Base-by-base conservation (phyloP, 1,140 invertebrate genomes). In the Brachionus asplanchnoidis region DNA sequence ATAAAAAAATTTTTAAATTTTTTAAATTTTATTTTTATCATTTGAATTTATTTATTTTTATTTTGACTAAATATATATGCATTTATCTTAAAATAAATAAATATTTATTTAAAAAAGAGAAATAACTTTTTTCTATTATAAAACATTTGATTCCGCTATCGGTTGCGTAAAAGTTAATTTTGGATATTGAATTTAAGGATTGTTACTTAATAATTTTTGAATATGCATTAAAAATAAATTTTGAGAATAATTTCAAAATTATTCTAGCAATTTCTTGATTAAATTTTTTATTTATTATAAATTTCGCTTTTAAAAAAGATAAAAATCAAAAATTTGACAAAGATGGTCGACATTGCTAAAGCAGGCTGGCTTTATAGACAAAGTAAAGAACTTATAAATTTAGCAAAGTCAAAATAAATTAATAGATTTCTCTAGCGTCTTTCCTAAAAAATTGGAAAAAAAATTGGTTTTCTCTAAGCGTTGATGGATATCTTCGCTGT, bases 401-500 rank as follows among this genome's bases (percentile, higher is more conserved):
- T 36, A 7, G 7, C 4, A 36, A 36, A 36, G 32, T 36, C 32
- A 36, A 6, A 5, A 36, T 36, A 36, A 36, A 77, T 12, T 77
- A 8, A 46, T 77, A 3, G 20, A 17, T 46, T 53, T 77, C 26
- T 23, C 9, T 20, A 82, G 79, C 50, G 1, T 82, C 79, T 60
- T 17, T 82, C 14, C 28, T 82, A 32, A 82, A 82, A 82, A 60
- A 56, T 60, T 82, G 79, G 79, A 82, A 68, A 60, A 60, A 68
- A 44, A 60, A 82, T 82, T 82, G 79, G 79, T 82, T 82, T 32
- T 60, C 79, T 60, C 28, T 82, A 12, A 60, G 14, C 17, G 53
- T 82, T 68, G 79, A 82, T 60, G 79, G 79, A 0, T 82, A 40
- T 36, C 50, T 82, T 14, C 17, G 79, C 8, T 82, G 9, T 68